Percentiles rank a stretch among this genome's conserved stretches.
These are phyloP conservation scores for Stigmatopora nigra DNA, from an alignment of 2,113 vertebrate genomes.

Conservation along the genomic window DNA sequence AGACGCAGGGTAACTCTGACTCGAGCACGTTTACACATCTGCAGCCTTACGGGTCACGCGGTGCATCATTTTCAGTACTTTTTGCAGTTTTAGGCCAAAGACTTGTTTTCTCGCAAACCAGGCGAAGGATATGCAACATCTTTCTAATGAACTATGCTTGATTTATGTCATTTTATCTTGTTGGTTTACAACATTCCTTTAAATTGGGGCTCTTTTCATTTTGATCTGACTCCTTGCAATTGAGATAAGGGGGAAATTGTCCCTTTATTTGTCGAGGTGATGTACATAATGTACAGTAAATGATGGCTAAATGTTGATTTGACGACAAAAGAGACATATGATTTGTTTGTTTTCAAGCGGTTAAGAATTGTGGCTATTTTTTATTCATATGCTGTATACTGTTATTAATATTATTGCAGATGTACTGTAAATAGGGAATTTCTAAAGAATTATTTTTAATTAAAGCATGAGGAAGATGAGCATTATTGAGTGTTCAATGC, in stretches of 20 bases:
- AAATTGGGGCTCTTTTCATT: conserved; percentile 14
- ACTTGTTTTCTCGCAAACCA: conserved; percentile 45
- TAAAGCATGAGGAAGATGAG: conserved; percentile 71
- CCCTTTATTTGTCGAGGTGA: conserved; percentile 38
- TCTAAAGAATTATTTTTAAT: conserved; percentile 80
- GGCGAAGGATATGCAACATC: conserved; percentile 54
- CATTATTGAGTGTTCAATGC: conserved; percentile 10
- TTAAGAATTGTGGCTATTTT: conserved; percentile 70
- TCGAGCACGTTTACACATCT: conserved; percentile 53
- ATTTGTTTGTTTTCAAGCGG: conserved; percentile 66
- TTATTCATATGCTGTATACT: conserved; percentile 45
- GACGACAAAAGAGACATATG: conserved; percentile 43
- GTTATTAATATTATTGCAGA: conserved; percentile 73
- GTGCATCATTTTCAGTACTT: conserved; percentile 33
- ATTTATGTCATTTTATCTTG: conserved; percentile 17
- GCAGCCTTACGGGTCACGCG: conserved; percentile 17
- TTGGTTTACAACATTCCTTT: conserved; percentile 56
- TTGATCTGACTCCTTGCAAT: conserved; percentile 29
- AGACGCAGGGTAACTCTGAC: conserved; percentile 33
- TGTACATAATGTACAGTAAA: conserved; percentile 70
- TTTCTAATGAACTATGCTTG: conserved; percentile 52
- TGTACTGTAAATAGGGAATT: conserved; percentile 77
- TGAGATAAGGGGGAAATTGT: conserved; percentile 2
- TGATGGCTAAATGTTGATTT: conserved; percentile 45
- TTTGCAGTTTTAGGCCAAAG: conserved; percentile 53